Evolutionary conservation across 2,113 vertebrate genomes (phyloP), one percentile per base, ranked within the genome.

Genomic region (Columba janthina): DNA sequence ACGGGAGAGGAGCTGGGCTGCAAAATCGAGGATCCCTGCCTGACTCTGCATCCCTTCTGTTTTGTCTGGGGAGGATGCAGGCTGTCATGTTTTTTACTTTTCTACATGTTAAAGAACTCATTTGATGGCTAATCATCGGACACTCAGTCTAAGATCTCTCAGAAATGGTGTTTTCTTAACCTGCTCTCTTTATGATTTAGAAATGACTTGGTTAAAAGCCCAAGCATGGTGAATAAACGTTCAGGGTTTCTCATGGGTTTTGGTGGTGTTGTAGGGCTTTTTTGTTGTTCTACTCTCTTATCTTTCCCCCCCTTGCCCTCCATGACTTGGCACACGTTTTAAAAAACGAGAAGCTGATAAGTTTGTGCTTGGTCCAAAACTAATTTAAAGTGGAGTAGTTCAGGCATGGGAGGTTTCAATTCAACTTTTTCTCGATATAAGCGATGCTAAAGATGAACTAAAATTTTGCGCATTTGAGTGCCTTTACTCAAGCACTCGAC

Each of bases 261-360:
- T 87, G n/a, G 11, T 64, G 44, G 46, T 36, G 51, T 12, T 38
- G 42, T 38, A 14, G 29, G 9, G 15, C 34, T 65, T 74, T 7
- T 46, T 3, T 25, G 11, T 24, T 7, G 2, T 28, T 16, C 28
- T 10, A 10, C 26, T 71, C 17, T 21, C 19, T 11, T 19, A 53
- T 9, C 21, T 38, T 29, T 57, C 58, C 38, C 5, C 1, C 10
- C 3, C 11, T 12, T 57, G 24, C 4, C 11, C 11, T 2, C n/a
- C 10, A 9, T n/a, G 5, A 72, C 15, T 65, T 42, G 19, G 38
- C 38, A 85, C 50, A 73, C 67, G 10, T 29, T 32, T 32, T 60
- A 6, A 58, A 77, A 74, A 90, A 57, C 8, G 12, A 88, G 80
- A 92, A 75, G 40, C 36, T 85, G 62, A 2, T 53, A 54, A 46